These are phyloP conservation scores for Aix galericulata DNA, from an alignment of 2,113 vertebrate species.

Conservation along the genomic window DNA sequence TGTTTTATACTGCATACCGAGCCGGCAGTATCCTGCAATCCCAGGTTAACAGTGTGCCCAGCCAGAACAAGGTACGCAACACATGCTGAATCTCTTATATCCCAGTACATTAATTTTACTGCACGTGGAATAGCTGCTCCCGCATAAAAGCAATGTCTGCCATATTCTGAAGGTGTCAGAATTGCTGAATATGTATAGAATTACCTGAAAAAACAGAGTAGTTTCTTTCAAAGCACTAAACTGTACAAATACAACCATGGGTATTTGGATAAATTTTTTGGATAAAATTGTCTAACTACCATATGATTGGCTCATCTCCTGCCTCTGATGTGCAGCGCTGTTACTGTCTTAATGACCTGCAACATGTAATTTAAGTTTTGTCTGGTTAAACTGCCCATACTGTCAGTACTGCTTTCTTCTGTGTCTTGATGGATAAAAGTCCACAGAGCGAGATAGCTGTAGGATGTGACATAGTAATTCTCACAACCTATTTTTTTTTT, in stretches of 20 bases:
- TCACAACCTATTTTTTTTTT: not conserved
- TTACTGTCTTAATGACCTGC: not conserved
- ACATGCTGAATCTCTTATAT: accelerated
- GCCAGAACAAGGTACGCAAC: not conserved
- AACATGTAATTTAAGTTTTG: not conserved
- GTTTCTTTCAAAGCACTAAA: not conserved
- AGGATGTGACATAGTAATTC: not conserved
- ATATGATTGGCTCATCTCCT: not conserved
- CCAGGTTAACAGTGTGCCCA: not conserved
- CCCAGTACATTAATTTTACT: not conserved
- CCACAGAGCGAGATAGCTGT: not conserved
- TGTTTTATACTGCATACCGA: not conserved
- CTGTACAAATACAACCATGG: not conserved
- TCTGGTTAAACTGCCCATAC: not conserved
- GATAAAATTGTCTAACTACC: too few relatives aligned
- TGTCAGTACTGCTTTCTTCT: not conserved
- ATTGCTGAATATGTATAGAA: not conserved
- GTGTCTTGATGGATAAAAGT: not conserved
- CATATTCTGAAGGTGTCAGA: not conserved
- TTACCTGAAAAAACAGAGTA: not conserved
- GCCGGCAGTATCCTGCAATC: not conserved
- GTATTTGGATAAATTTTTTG: not conserved
- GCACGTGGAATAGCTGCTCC: not conserved
- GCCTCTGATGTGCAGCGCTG: not conserved
- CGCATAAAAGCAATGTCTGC: not conserved